Conservation (phyloP, 2,113 vertebrate genomes). For the Pedetes capensis region DNA sequence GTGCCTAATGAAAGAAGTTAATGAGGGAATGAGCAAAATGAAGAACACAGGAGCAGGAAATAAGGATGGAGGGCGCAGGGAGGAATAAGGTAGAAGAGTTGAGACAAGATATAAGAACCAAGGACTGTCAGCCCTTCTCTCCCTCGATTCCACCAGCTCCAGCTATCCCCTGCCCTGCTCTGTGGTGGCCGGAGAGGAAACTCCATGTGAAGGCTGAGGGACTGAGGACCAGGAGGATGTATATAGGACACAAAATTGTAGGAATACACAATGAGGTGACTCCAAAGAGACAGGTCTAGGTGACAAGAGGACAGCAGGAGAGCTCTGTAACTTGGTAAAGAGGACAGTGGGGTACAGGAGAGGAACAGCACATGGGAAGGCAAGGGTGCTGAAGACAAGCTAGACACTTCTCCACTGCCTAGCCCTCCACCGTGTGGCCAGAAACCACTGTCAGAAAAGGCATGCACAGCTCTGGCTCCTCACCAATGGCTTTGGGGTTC, state of each 20-base stretch:
- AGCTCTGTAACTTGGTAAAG: neutral
- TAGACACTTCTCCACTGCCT: neutral
- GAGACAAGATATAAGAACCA: neutral
- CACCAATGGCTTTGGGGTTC: neutral
- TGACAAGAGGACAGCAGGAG: neutral
- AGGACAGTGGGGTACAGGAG: neutral
- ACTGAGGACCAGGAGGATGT: neutral
- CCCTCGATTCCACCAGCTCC: neutral
- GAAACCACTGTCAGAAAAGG: neutral
- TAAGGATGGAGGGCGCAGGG: neutral
- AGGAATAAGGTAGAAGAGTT: neutral
- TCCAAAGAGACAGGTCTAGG: neutral
- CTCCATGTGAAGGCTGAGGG: neutral
- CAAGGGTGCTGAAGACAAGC: neutral
- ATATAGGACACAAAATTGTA: neutral
- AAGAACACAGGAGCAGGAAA: neutral
- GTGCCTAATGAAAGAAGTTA: neutral
- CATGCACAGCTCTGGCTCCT: neutral
- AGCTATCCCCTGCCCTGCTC: fast-evolving
- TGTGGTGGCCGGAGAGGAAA: neutral
- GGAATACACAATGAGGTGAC: neutral
- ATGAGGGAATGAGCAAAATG: neutral
- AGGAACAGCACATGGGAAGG: neutral
- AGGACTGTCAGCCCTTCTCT: neutral
- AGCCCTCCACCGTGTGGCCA: no score